Evolutionary conservation across 2,113 vertebrate genomes (phyloP), one percentile per base, ranked within the genome.

Genomic region (Leptocoma aspasia): DNA sequence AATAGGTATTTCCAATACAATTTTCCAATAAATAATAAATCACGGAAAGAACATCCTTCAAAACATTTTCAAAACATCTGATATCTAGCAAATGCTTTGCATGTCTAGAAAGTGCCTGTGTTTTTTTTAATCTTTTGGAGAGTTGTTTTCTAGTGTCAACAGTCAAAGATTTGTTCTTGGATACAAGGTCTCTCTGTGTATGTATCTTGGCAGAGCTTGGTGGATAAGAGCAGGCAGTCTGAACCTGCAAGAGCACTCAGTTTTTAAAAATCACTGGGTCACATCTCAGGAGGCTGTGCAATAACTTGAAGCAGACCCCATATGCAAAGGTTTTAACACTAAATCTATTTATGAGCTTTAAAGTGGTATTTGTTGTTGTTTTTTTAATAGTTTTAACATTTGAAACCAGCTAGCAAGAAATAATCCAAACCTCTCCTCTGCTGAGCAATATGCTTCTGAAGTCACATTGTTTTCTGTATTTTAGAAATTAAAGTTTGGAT

Each of bases 21-120:
- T 88, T 93, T 35, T 86, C n/a, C 35, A 90, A 75, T 89, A 97
- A 94, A 86, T 89, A 89, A 94, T 83, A 59, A 89, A 93, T 92
- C 71, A 73, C 59, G 78, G 6, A 73, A 80, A 77, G 45, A 65
- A 13, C 31, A 70, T 66, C 18, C 56, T 76, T 92, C 76, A 89
- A 90, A 94, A 65, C 9, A 86, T 45, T 66, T 68, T 85, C 78
- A 85, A 87, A 94, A 80, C 11, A 70, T 44, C 47, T 69, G 57
- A 49, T 82, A 61, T 37, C 37, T 63, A 82, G 63, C 26, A 91
- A 94, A 83, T 37, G 14, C 33, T 94, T 77, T 83, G 39, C 64
- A 64, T 73, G 75, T 72, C 78, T 85, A 59, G 59, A 56, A 84
- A 87, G 33, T 28, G 13, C 33, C 49, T 44, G 15, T 4, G 5